A percentile compares a stretch with the other conserved stretches of the same genome.
Conservation (phyloP, 2,797 vertebrate genomes). For the Eupleurogrammus muticus region DNA sequence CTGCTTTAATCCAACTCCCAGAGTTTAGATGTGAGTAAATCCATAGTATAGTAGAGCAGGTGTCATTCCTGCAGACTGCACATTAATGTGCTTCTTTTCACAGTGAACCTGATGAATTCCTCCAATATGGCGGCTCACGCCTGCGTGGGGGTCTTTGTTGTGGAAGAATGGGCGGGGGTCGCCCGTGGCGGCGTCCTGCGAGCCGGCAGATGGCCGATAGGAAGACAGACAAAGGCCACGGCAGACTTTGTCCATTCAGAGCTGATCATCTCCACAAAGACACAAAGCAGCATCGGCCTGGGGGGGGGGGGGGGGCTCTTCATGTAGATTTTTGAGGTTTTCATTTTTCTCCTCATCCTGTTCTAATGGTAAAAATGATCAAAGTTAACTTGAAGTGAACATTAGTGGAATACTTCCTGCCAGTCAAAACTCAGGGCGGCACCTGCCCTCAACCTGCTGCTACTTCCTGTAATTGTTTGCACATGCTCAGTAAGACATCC, state of each 20-base stretch:
- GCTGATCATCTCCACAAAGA: constrained; percentile 15
- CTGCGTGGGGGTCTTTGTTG: constrained; percentile 54
- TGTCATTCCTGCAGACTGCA: constrained; percentile 57
- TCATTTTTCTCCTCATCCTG: too few species aligned
- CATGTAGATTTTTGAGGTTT: too few species aligned
- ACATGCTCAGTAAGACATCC: too few species aligned
- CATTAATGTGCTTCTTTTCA: constrained; percentile 53
- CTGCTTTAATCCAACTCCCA: too few species aligned
- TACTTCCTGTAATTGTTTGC: too few species aligned
- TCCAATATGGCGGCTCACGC: constrained; percentile 45
- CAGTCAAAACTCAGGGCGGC: too few species aligned
- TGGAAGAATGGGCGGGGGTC: constrained; percentile 57
- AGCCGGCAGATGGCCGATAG: constrained; percentile 78
- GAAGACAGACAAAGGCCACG: constrained; percentile 62
- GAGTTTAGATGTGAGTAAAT: too few species aligned
- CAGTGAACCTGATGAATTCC: constrained; percentile 54
- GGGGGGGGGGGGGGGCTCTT: not conserved
- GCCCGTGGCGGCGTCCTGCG: constrained; percentile 40
- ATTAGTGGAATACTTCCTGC: too few species aligned
- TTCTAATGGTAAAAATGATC: too few species aligned
- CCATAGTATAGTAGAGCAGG: constrained; percentile 40
- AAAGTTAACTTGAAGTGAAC: too few species aligned
- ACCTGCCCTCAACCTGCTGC: too few species aligned
- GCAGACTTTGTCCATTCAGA: constrained; percentile 50
- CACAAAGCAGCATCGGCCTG: constrained; percentile 15